A percentile compares a stretch with the other conserved stretches of the same genome.
Conservation (phyloP, 2,888 invertebrate genomes). For the Ashinkailepas kermadecensis region DNA sequence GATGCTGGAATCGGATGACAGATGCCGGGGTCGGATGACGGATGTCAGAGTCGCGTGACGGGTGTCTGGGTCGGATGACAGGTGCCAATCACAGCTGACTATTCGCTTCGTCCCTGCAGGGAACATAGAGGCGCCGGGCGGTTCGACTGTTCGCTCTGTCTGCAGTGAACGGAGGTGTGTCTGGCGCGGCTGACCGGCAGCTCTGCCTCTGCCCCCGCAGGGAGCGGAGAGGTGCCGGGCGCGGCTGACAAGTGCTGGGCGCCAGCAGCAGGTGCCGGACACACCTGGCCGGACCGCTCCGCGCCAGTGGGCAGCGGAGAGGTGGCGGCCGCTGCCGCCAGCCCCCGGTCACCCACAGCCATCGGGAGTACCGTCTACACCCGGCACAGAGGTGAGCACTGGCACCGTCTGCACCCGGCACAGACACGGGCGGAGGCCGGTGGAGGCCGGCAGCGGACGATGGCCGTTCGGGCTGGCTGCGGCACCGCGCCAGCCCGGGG, state of each 20-base stretch:
- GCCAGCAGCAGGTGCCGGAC: too few species aligned
- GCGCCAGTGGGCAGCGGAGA: too few species aligned
- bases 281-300: too few species aligned
- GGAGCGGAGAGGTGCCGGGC: conserved; percentile 9
- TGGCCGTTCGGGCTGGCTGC: neutral
- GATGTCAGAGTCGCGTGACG: too few species aligned
- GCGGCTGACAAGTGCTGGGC: neutral
- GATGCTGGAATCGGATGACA: too few species aligned
- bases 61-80: too few species aligned
- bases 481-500: neutral
- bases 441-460: neutral
- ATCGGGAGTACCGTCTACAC: conserved; percentile 1
- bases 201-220: neutral
- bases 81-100: too few species aligned
- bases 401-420: neutral
- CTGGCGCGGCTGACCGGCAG: neutral
- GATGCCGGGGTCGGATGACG: too few species aligned
- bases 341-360: neutral
- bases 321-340: neutral
- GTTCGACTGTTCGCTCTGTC: neutral
- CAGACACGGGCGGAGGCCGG: too few species aligned
- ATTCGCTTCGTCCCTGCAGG: too few species aligned
- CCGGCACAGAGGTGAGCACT: conserved; percentile 8
- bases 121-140: too few species aligned
- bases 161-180: neutral